These are phyloP conservation scores for Piscicola geometra DNA, from an alignment of 2,888 invertebrate species.

Conservation along the genomic window DNA sequence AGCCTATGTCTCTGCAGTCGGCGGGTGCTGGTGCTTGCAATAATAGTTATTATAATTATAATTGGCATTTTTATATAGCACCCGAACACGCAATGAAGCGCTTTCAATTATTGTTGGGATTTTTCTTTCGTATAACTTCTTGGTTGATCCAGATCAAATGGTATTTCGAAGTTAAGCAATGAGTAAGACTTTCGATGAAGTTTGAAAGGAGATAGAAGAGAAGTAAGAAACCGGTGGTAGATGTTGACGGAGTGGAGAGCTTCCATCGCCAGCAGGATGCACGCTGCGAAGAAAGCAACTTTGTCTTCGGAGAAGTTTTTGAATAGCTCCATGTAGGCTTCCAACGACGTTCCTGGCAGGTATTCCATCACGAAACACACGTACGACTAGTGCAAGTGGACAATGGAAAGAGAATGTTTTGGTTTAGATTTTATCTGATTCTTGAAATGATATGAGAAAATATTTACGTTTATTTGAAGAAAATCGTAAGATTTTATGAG, in stretches of 20 bases:
- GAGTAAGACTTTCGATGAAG: too few species aligned
- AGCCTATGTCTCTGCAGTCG: conserved; percentile 17
- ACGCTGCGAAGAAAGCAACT: conserved; percentile 16
- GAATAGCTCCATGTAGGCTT: conserved; percentile 11
- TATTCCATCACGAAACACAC: conserved; percentile 22
- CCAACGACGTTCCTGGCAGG: conserved; percentile 6
- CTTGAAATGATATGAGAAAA: too few species aligned
- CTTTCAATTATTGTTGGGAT: too few species aligned
- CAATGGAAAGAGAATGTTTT: background rate
- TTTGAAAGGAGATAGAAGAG: too few species aligned
- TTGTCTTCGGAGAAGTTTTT: conserved; percentile 16
- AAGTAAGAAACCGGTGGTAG: conserved; percentile 19
- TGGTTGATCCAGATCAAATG: background rate
- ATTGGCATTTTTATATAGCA: too few species aligned
- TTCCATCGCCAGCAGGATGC: conserved; percentile 15
- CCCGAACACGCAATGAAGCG: too few species aligned
- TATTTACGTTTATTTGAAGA: conserved; percentile 7
- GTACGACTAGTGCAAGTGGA: conserved; percentile 4
- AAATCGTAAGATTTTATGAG: background rate
- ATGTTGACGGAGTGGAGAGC: conserved; percentile 19
- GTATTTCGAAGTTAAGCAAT: too few species aligned
- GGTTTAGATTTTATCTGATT: too few species aligned
- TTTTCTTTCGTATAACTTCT: too few species aligned
- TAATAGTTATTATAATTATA: too few species aligned
- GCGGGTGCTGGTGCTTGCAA: too few species aligned